phyloP scores from a whole-genome alignment of 1,140 invertebrate genomes.

The Cotesia glomerata region DNA sequence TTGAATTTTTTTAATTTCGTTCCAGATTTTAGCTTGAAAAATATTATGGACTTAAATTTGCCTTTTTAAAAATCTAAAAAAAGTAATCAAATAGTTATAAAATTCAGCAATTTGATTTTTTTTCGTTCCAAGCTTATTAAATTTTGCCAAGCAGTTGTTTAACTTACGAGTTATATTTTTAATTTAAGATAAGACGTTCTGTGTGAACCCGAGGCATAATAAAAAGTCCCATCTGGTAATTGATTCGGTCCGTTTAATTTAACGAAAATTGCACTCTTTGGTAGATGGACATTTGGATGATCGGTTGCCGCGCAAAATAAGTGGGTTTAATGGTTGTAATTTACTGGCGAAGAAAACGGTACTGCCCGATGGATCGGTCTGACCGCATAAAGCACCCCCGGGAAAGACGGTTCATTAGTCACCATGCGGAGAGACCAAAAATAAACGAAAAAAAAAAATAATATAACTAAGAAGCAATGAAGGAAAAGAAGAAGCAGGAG shows the following conservation, averaged over 20 bases:
- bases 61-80: too few species aligned
- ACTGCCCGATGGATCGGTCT: slow-evolving; percentile 37
- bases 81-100: too few species aligned
- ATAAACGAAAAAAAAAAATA: neutral
- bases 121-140: too few species aligned
- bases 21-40: too few species aligned
- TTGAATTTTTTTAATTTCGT: too few species aligned
- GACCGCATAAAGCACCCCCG: slow-evolving; percentile 50
- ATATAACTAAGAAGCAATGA: neutral
- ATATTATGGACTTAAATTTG: too few species aligned
- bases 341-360: slow-evolving; percentile 49
- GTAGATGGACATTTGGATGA: slow-evolving; percentile 50
- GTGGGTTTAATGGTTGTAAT: slow-evolving; percentile 61
- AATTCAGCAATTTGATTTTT: too few species aligned
- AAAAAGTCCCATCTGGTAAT: slow-evolving; percentile 43
- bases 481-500: neutral
- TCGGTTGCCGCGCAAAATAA: slow-evolving; percentile 50
- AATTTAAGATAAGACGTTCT: too few species aligned
- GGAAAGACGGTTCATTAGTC: slow-evolving; percentile 51
- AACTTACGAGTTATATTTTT: too few species aligned
- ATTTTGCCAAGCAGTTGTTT: too few species aligned
- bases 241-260: slow-evolving; percentile 62
- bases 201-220: too few species aligned
- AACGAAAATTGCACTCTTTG: slow-evolving; percentile 53
- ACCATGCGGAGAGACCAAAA: slow-evolving; percentile 29